Evolutionary conservation across 2,888 invertebrate species (phyloP), one percentile per base, ranked within the genome.

Genomic region (Antheraea assamensis): DNA sequence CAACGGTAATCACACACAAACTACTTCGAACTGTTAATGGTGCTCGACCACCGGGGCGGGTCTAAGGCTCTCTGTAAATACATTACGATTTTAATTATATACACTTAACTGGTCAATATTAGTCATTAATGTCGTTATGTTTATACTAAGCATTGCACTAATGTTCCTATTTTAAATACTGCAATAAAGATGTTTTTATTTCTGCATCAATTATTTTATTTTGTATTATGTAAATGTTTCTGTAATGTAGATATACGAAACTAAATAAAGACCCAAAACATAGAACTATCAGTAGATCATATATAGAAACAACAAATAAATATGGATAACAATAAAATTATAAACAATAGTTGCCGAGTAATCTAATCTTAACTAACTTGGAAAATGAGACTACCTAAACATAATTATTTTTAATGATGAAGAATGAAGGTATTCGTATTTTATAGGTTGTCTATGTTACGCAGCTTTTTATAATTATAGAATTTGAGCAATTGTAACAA

Each of bases 101-200:
- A 17, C 27, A 64, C 17, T 64, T 64, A 64, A 64, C 61, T 30
- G 17, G 61, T 64, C 30, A 64, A 64, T 64, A 64, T 64, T 30
- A 64, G 30, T 27, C 30, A 64, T 19, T 42, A 42, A 42, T 42
- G 42, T 42, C 42, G 42, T 42, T 30, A 64, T 61, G 5, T 64
- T 30, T 64, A 64, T 30, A 64, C 61, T 64, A 64, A 64, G 4
- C 30, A 64, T 64, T 64, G 61, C 30, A 64, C 30, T 30, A 64
- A 64, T 13, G 15, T 64, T 15, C 27, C 27, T 27, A 64, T 64
- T 64, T 64, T 17, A 30, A 64, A 64, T 17, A 0, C 27, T 64
- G 27, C 17, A 64, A 27, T 64, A 64, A 27, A 15, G 3, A 4
- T 64, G 17, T 64, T 30, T 64, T 64, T 64, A 17, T 17, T 30